Conservation (phyloP, 2,888 invertebrate genomes). For the Anorthoa munda region DNA sequence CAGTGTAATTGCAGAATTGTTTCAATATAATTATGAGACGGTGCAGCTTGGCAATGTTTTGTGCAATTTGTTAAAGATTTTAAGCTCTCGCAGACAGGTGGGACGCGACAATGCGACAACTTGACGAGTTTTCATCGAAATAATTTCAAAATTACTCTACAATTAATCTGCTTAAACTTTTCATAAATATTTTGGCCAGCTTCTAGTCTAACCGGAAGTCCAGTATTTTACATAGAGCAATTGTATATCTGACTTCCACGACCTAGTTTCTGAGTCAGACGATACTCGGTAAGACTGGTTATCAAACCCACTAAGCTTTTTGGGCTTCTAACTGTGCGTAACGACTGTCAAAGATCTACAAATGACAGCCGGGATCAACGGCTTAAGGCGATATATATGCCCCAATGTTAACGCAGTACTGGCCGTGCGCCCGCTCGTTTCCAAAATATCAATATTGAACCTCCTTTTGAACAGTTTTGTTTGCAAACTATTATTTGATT, state of each 20-base stretch:
- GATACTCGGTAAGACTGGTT: neutral
- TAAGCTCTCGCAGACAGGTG: neutral
- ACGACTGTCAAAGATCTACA: neutral
- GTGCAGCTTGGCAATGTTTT: conserved; percentile 11
- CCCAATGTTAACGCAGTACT: no score
- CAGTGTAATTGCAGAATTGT: conserved; percentile 53
- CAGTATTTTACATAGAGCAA: neutral
- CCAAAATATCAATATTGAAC: no score
- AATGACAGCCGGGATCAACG: neutral
- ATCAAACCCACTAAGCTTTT: neutral
- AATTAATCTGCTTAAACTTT: no score
- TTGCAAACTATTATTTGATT: no score
- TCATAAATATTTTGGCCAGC: neutral
- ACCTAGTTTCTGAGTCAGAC: neutral
- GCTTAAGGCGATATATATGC: no score
- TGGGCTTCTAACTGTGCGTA: no score
- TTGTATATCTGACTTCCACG: neutral
- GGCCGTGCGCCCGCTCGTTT: no score
- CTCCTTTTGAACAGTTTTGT: no score
- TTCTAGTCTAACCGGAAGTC: neutral
- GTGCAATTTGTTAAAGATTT: neutral
- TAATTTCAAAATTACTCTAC: no score
- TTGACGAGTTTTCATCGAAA: no score
- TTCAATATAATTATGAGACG: conserved; percentile 41
- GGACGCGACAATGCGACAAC: neutral